Percentiles rank a stretch among this genome's conserved stretches.
phyloP scores from a whole-genome alignment of 2,888 invertebrate species.

The Isoperla grammatica region DNA sequence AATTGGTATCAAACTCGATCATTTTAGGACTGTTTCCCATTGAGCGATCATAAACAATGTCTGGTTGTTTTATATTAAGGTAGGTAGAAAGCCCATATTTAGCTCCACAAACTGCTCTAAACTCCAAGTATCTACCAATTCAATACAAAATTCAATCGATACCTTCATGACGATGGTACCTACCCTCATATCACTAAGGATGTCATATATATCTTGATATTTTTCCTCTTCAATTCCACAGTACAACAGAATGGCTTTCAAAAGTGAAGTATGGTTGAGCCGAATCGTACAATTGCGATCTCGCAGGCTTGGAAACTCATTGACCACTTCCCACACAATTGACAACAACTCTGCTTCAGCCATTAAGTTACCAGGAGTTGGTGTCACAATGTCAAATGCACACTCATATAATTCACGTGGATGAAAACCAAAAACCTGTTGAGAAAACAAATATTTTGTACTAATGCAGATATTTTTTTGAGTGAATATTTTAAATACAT shows the following conservation, averaged over 20 bases:
- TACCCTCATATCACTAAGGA: conserved; percentile 38
- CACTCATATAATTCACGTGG: conserved; percentile 87
- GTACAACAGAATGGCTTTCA: conserved; percentile 69
- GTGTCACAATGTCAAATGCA: conserved; percentile 87
- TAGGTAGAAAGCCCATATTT: no score
- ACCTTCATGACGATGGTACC: no score
- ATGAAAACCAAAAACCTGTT: conserved; percentile 61
- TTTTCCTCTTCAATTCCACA: conserved; percentile 66
- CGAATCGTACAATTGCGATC: conserved; percentile 63
- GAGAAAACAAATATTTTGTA: conserved; percentile 36
- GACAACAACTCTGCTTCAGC: conserved; percentile 82
- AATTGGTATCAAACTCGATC: no score
- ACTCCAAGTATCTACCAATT: no score
- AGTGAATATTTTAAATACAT: no score
- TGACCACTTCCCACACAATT: conserved; percentile 67
- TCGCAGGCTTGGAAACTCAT: conserved; percentile 58
- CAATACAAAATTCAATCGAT: no score
- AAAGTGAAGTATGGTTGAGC: conserved; percentile 71
- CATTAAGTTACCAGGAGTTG: conserved; percentile 63
- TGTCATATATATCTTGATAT: conserved; percentile 38
- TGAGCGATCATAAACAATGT: no score
- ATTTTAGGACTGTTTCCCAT: no score
- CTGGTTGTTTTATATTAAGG: no score
- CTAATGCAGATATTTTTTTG: no score
- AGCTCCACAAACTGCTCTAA: no score